These are phyloP conservation scores for Taxidea taxus DNA, from an alignment of 2,113 vertebrate species.

Conservation along the genomic window DNA sequence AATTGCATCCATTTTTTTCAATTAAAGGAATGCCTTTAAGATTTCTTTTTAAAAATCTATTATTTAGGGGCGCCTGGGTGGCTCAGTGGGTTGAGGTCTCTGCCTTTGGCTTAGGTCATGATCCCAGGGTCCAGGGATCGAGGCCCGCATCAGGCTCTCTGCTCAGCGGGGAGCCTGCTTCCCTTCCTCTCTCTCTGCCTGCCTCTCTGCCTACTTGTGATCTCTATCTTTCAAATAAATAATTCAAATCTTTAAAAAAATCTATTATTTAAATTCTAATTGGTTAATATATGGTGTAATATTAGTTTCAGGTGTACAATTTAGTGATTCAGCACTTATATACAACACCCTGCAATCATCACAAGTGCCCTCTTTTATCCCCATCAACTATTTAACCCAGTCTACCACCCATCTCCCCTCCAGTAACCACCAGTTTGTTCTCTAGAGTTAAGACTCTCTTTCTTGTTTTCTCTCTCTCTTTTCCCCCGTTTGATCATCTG, in stretches of 20 bases:
- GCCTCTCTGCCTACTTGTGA: too few relatives aligned
- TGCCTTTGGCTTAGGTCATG: too few relatives aligned
- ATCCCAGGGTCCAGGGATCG: too few relatives aligned
- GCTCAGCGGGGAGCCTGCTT: too few relatives aligned
- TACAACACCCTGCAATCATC: background rate
- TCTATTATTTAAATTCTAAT: background rate
- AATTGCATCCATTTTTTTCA: background rate
- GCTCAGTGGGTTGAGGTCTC: too few relatives aligned
- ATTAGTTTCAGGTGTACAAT: background rate
- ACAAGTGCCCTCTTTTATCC: background rate
- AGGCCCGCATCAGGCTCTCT: too few relatives aligned
- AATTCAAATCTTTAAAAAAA: too few relatives aligned
- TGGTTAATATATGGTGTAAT: background rate
- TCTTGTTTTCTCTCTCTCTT: background rate
- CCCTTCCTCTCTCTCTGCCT: too few relatives aligned
- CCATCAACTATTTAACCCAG: background rate
- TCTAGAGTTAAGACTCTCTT: background rate
- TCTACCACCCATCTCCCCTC: background rate
- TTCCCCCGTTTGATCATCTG: background rate
- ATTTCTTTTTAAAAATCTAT: background rate
- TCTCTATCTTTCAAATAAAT: too few relatives aligned
- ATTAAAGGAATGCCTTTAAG: background rate
- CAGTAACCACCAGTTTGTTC: background rate
- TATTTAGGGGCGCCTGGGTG: too few relatives aligned
- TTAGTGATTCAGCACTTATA: background rate